Conservation (phyloP, 92 coral and sea anemone species). For the Porites cylindrica region DNA sequence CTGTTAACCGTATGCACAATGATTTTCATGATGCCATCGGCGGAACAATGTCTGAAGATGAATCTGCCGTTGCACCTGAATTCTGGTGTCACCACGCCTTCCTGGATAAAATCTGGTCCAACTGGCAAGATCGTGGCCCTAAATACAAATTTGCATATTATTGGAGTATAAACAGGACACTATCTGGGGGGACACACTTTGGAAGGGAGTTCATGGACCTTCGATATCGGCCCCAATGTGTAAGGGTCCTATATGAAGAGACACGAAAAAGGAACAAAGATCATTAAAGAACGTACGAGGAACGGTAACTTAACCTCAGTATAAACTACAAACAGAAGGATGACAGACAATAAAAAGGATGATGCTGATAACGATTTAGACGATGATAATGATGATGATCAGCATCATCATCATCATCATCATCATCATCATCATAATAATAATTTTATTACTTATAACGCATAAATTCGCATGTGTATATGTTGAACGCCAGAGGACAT, state of each 20-base stretch:
- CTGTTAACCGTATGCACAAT: constrained; percentile 66
- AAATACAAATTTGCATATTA: constrained; percentile 65
- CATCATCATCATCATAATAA: too few species aligned
- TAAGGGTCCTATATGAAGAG: constrained; percentile 60
- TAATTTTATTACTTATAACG: too few species aligned
- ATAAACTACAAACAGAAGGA: neutral
- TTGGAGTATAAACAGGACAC: constrained; percentile 24
- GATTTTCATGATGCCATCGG: constrained; percentile 88
- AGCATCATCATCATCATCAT: too few species aligned
- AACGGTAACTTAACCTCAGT: neutral
- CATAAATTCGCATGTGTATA: too few species aligned
- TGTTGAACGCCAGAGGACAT: too few species aligned
- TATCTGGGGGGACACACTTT: constrained; percentile 65
- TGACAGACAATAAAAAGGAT: neutral
- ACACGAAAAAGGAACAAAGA: constrained; percentile 1
- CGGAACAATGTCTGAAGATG: constrained; percentile 79
- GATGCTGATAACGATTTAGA: neutral
- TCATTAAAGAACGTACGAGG: neutral
- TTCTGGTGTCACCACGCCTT: constrained; percentile 94
- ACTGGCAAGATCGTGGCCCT: constrained; percentile 90
- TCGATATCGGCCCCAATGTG: constrained; percentile 71
- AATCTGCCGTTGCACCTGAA: constrained; percentile 89
- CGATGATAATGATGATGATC: neutral
- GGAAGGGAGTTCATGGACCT: constrained; percentile 61
- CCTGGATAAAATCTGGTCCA: constrained; percentile 95